Percentiles rank a stretch among this genome's conserved stretches.
These are phyloP conservation scores for Odocoileus hemionus DNA, from an alignment of 2,113 vertebrate species.

Conservation along the genomic window DNA sequence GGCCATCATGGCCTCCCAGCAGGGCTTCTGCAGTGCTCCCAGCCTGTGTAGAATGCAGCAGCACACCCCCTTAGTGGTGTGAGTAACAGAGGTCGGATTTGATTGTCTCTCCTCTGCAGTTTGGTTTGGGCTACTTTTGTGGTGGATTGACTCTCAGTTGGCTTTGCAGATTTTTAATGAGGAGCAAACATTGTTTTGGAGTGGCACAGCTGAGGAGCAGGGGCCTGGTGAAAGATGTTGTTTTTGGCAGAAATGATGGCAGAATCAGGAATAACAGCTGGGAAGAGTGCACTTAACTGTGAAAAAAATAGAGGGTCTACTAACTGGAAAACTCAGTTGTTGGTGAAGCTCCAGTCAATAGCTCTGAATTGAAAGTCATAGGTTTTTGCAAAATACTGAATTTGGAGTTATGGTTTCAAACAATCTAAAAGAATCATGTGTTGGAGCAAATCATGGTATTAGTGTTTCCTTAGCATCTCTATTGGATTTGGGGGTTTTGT, in stretches of 20 bases:
- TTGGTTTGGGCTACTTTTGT: constrained; percentile 21
- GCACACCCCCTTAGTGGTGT: not conserved
- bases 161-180: constrained; percentile 58
- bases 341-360: not conserved
- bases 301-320: not conserved
- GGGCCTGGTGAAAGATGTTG: constrained; percentile 24
- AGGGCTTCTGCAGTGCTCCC: not conserved
- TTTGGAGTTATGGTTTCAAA: not conserved
- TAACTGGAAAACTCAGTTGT: not conserved
- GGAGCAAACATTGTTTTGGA: constrained; percentile 50
- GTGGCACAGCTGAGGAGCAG: constrained; percentile 45
- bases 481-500: not conserved
- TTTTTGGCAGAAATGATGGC: constrained; percentile 20
- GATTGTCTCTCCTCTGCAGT: not conserved
- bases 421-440: not conserved
- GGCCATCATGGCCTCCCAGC: not conserved
- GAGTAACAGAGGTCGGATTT: not conserved
- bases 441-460: not conserved
- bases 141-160: constrained; percentile 36
- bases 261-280: constrained; percentile 24
- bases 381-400: not conserved
- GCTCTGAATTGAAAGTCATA: not conserved
- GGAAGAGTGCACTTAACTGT: not conserved
- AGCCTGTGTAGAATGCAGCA: not conserved
- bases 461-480: not conserved